Base-by-base conservation (phyloP, 2,113 vertebrate genomes). In the Spermophilus dauricus region DNA sequence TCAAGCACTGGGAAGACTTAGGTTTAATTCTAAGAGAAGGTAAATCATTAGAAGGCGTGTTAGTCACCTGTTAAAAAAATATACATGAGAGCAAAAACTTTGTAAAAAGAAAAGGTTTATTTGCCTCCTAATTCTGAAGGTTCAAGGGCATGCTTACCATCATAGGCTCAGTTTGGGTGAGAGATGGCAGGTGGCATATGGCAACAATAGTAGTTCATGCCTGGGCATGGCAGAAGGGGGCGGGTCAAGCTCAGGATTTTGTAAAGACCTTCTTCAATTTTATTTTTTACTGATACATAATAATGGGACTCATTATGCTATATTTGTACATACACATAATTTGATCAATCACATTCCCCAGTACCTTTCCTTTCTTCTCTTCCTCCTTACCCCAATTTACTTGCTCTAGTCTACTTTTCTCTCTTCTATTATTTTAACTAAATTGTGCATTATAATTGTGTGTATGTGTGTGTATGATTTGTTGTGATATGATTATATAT, bases 21-120 rank as follows among this genome's bases (percentile, higher is more conserved):
- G 58, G 10, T 53, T 95, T 88, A 69, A 81, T 76, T 84, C 34
- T 88, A 51, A 85, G 72, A 67, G 72, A 80, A 51, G 17, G 12
- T 45, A 65, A 85, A 63, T 34, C 6, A 69, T 70, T 69, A 51
- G 26, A 73, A 20, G 9, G 30, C 26, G 26, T n/a, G 39, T 32
- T n/a, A 63, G 7, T 76, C 17, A 14, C 5, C 67, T 26, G 22
- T 32, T 75, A 75, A 12, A 65, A 6, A 56, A 84, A 63, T 45
- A 75, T 63, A 26, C 8, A 7, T 5, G 11, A 34, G 20, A 53
- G 1, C 24, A 8, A 3, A n/a, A n/a, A 32, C 10, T 67, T 80
- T n/a, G 32, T 53, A 51, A 26, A 26, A 22, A 37, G 42, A 22
- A 28, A 34, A 77, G 73, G 2, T 18, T 34, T 58, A 61, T 26